Conservation (phyloP, 2,888 invertebrate genomes). For the Dimorphilus gyrociliatus region DNA sequence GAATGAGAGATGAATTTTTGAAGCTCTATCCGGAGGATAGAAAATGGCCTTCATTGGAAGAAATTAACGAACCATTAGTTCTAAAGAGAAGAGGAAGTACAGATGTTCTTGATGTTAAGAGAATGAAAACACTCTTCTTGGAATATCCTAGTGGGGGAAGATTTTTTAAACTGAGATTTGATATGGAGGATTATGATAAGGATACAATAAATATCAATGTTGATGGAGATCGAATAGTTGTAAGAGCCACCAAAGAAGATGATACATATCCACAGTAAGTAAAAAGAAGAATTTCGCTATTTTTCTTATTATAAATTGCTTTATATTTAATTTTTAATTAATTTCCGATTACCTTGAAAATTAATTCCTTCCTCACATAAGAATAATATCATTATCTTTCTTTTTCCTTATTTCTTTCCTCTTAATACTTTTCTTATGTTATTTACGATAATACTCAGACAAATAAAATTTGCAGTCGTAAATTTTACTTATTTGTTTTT, state of each 20-base stretch:
- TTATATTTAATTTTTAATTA: too few species aligned
- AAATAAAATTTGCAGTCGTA: too few species aligned
- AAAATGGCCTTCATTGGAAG: constrained; percentile 11
- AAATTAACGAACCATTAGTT: constrained; percentile 9
- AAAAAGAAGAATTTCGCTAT: too few species aligned
- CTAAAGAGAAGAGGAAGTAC: constrained; percentile 11
- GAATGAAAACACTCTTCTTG: constrained; percentile 12
- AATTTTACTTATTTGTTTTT: too few species aligned
- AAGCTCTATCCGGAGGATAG: constrained; percentile 10
- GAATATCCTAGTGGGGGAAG: constrained; percentile 12
- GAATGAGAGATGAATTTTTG: constrained; percentile 13
- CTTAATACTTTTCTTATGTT: too few species aligned
- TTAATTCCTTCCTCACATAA: too few species aligned
- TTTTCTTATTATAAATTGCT: too few species aligned
- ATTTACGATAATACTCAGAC: too few species aligned
- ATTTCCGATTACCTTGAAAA: too few species aligned
- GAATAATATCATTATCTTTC: too few species aligned
- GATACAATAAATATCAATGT: constrained; percentile 7
- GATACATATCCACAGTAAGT: too few species aligned
- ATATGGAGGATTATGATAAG: constrained; percentile 8
- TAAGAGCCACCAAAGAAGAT: constrained; percentile 8
- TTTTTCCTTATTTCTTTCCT: too few species aligned
- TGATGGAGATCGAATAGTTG: constrained; percentile 10
- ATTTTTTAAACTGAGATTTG: constrained; percentile 11
- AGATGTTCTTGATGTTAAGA: constrained; percentile 10